Evolutionary conservation across 2,797 vertebrate genomes (phyloP), one percentile per base, ranked within the genome.

Genomic region (Lithobates sylvaticus): DNA sequence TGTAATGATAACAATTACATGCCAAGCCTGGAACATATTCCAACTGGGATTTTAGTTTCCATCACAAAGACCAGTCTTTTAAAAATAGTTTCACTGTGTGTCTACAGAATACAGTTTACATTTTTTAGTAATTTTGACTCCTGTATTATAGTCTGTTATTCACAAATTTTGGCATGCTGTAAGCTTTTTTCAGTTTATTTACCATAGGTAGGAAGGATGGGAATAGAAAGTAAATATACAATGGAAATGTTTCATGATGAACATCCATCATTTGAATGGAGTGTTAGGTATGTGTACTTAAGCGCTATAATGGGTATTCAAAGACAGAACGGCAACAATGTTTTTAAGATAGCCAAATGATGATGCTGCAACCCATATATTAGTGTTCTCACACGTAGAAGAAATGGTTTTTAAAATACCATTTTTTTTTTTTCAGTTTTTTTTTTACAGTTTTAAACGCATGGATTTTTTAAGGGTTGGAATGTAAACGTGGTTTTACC

Each of bases 1-100:
- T 67, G 65, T 67, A 67, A 67, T 67, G 65, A 67, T 67, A 67
- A 67, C 65, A 67, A 67, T 67, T 67, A 67, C 65, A 26, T 67
- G 27, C n/a, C 65, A 67, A 67, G n/a, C 9, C 65, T 67, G 65
- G 65, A 67, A 67, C n/a, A 67, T 67, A 67, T 67, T 26, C 65
- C 65, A 67, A 29, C 65, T 67, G n/a, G 27, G n/a, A 67, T 29
- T 67, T 10, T 67, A 8, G 65, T 67, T 67, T 67, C 65, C 26
- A 67, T 29, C 27, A 67, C 65, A 26, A 67, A 26, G 65, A 67
- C n/a, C 13, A 2, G 54, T 23, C 21, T 18, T 54, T 54, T 54
- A 54, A 54, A 54, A 54, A 54, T 18, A 18, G 21, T 61, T 61
- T 61, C 54, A 3, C 21, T 1, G 21, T 61, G 54, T 61, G 54